Percentiles rank a stretch among this genome's conserved stretches.
These are phyloP conservation scores for Drosophila mercatorum DNA, from an alignment of 2,888 invertebrate species.

Conservation along the genomic window DNA sequence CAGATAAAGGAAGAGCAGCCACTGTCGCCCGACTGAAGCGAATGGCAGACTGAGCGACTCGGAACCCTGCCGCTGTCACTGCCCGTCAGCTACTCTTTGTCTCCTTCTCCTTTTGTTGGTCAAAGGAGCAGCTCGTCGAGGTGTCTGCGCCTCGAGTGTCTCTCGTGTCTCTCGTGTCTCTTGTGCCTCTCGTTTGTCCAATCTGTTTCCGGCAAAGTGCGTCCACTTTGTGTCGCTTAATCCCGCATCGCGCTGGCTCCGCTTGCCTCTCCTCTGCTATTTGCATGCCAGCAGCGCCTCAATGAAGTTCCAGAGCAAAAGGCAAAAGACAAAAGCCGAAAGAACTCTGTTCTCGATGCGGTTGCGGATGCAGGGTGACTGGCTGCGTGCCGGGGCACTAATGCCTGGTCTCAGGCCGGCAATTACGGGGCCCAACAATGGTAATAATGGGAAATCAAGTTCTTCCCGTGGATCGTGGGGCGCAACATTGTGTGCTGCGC, in stretches of 20 bases:
- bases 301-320: slow-evolving; percentile 38
- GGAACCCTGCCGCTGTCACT: slow-evolving; percentile 18
- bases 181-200: slow-evolving; percentile 42
- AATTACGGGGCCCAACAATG: slow-evolving; percentile 57
- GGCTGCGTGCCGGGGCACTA: slow-evolving; percentile 70
- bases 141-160: slow-evolving; percentile 46
- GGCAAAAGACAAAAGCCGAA: neutral
- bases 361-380: slow-evolving; percentile 26
- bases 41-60: slow-evolving; percentile 16
- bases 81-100: slow-evolving; percentile 3
- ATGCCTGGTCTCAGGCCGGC: slow-evolving; percentile 66
- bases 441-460: slow-evolving; percentile 23
- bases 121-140: slow-evolving; percentile 6
- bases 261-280: slow-evolving; percentile 16
- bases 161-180: too few relatives aligned
- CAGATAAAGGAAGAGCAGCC: neutral
- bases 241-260: slow-evolving; percentile 32
- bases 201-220: slow-evolving; percentile 62
- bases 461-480: slow-evolving; percentile 2
- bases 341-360: slow-evolving; percentile 39
- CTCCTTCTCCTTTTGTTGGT: neutral
- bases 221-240: slow-evolving; percentile 49
- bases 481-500: slow-evolving; percentile 45
- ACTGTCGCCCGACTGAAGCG: slow-evolving; percentile 21
- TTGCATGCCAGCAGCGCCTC: slow-evolving; percentile 46